Percentiles rank a stretch among this genome's conserved stretches.
Evolutionary conservation across 2,888 invertebrate species (phyloP).

Genomic region (Metalampra italica): DNA sequence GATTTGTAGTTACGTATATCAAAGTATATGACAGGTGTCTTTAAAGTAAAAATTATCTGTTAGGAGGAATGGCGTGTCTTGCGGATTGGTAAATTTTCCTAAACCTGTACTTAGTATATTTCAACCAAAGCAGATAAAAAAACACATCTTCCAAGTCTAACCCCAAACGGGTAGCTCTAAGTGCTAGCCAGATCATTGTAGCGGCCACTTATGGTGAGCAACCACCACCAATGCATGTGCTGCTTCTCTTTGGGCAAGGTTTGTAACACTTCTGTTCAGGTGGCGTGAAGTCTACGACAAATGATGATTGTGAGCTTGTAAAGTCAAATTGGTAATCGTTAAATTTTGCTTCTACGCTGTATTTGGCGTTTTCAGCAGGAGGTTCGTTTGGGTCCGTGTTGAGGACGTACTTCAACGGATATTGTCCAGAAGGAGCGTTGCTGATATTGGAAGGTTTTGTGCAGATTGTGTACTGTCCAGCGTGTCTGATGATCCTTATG

Average conservation of each 20-base stretch:
- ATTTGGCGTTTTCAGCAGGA: constrained; percentile 30
- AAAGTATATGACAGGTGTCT: background rate
- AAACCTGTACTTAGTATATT: constrained; percentile 5
- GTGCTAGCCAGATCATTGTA: background rate
- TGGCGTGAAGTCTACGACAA: constrained; percentile 64
- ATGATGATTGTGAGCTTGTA: constrained; percentile 63
- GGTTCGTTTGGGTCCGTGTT: constrained; percentile 34
- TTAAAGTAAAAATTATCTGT: background rate
- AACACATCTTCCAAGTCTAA: background rate
- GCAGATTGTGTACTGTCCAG: constrained; percentile 59
- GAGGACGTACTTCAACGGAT: constrained; percentile 65
- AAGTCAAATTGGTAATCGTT: constrained; percentile 69
- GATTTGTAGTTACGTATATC: background rate
- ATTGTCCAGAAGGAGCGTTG: constrained; percentile 61
- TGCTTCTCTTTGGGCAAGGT: constrained; percentile 43
- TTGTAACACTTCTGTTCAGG: constrained; percentile 52
- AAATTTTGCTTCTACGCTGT: constrained; percentile 64
- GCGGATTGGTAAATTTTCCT: constrained; percentile 4
- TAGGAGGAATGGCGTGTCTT: background rate
- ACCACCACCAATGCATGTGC: background rate
- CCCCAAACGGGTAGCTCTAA: background rate
- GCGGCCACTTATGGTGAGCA: background rate
- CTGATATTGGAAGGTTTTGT: constrained; percentile 60
- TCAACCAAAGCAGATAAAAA: constrained; percentile 6
- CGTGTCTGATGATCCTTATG: constrained; percentile 58